Evolutionary conservation across 2,113 vertebrate species (phyloP).

Genomic region (Microtus pennsylvanicus): DNA sequence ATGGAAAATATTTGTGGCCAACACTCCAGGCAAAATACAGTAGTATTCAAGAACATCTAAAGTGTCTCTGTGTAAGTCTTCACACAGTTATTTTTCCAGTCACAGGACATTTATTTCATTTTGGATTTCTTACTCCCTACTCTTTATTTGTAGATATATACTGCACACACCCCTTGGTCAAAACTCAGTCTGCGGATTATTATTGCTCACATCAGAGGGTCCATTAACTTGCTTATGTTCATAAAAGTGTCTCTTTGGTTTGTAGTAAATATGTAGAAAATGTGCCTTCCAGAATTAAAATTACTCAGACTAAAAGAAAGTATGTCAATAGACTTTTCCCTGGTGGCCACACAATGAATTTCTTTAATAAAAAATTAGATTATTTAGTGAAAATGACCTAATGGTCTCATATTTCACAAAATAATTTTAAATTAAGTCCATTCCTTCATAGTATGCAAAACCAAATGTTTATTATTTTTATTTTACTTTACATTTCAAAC

Average conservation of each 20-base stretch:
- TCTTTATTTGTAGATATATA: slow-evolving; percentile 79
- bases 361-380: slow-evolving; percentile 73
- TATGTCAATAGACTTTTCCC: slow-evolving; percentile 78
- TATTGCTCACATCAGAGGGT: slow-evolving; percentile 81
- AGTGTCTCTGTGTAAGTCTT: slow-evolving; percentile 60
- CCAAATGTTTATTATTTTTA: background rate
- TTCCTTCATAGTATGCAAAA: background rate
- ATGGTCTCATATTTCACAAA: background rate
- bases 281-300: slow-evolving; percentile 77
- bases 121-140: slow-evolving; percentile 73
- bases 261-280: slow-evolving; percentile 82
- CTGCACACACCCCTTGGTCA: slow-evolving; percentile 75
- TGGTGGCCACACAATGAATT: slow-evolving; percentile 71
- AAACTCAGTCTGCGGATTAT: slow-evolving; percentile 70
- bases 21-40: slow-evolving; percentile 57
- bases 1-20: slow-evolving; percentile 71
- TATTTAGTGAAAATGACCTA: slow-evolving; percentile 47
- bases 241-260: slow-evolving; percentile 76
- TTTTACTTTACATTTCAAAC: slow-evolving; percentile 9
- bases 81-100: slow-evolving; percentile 66
- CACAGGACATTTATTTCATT: slow-evolving; percentile 73
- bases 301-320: slow-evolving; percentile 71
- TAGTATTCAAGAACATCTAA: slow-evolving; percentile 78
- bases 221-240: slow-evolving; percentile 71
- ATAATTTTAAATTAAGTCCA: background rate